Evolutionary conservation across 2,113 vertebrate genomes (phyloP), one percentile per base, ranked within the genome.

Genomic region (Eidolon helvum): DNA sequence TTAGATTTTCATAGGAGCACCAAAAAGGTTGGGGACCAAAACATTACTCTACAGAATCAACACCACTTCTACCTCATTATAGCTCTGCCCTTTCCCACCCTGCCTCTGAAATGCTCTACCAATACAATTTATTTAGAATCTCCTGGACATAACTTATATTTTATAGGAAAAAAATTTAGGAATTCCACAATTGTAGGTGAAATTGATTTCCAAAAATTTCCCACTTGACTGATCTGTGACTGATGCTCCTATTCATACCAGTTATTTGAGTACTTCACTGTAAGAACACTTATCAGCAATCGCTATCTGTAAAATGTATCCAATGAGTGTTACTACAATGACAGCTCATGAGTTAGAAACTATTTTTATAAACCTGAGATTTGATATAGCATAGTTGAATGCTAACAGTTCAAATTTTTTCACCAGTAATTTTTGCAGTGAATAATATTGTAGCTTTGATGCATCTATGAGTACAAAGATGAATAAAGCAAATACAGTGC

Each of bases 341-440:
- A 97, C 91, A 96, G 91, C 87, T 98, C 96, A 90, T 96, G 97
- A 96, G 80, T 97, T 97, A 92, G 96, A 89, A 35, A 88, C 91
- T 94, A 87, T 84, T 98, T 97, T 87, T 94, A 93, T 90, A 91
- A 97, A 63, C 63, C 48, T 77, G 93, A 63, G 72, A 72, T 94
- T 97, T 98, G 97, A 95, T 96, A 74, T 18, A 69, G 40, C 97
- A 95, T 97, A 98, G 96, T 96, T 79, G 95, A 97, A 96, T 93
- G 95, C 33, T 80, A 87, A 45, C 45, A 77, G 63, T 65, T 97
- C 53, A 93, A 96, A 88, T 85, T 85, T 28, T 93, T 82, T 94
- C 48, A 65, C 15, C 8, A 66, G 45, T 93, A 72, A 93, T 95
- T 94, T 86, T 57, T 83, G 22, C 40, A 35, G 50, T 90, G 86